Evolutionary conservation across 2,113 vertebrate genomes (phyloP).

Genomic region (Barbus barbus): DNA sequence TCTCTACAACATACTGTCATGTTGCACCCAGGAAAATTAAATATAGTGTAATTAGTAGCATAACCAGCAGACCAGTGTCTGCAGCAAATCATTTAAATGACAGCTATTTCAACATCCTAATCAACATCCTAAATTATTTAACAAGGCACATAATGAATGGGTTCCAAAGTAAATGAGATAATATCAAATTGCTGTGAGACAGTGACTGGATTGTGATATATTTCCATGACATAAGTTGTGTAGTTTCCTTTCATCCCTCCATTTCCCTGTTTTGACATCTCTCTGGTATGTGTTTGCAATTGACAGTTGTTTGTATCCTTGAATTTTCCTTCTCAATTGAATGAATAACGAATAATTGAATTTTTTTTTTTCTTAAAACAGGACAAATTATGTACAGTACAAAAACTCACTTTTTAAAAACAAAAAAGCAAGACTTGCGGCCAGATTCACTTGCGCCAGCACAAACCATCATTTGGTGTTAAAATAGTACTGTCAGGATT

Average conservation of each 20-base stretch:
- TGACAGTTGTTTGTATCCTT: too few species aligned
- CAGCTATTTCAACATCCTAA: neutral
- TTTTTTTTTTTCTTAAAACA: too few species aligned
- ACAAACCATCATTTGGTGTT: too few species aligned
- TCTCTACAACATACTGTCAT: neutral
- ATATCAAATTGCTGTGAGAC: neutral
- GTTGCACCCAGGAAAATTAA: neutral
- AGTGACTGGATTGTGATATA: neutral
- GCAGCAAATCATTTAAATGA: slow-evolving; percentile 14
- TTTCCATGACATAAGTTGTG: neutral
- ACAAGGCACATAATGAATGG: neutral
- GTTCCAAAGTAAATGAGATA: neutral
- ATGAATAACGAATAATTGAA: too few species aligned
- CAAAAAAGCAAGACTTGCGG: too few species aligned
- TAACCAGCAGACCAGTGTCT: neutral
- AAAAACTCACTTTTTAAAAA: too few species aligned
- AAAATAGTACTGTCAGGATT: too few species aligned
- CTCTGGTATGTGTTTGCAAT: neutral
- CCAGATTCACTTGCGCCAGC: too few species aligned
- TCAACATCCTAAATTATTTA: slow-evolving; percentile 22
- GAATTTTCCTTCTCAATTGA: too few species aligned
- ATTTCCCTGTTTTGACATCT: neutral
- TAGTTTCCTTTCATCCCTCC: neutral
- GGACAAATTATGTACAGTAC: too few species aligned
- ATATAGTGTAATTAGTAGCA: slow-evolving; percentile 11